Base-by-base conservation (phyloP, 1,140 invertebrate species). In the Leptoteleia sp. region DNA sequence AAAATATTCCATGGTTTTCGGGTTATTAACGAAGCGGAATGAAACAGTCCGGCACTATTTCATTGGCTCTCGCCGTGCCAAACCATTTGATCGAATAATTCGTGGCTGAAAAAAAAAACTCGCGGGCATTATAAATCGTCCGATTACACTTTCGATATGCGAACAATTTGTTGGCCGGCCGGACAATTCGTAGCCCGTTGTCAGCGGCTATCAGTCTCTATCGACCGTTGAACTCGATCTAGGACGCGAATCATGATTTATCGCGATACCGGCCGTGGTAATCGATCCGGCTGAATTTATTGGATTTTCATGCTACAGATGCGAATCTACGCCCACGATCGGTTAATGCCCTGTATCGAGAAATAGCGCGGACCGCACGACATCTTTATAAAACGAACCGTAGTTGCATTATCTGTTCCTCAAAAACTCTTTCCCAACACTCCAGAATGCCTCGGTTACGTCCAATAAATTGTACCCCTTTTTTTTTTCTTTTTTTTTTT, bases 251-350 rank as follows among this genome's bases (percentile, higher is more conserved):
- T 67, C 52, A 78, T 81, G 75, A 81, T 81, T 81, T 81, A 81
- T 81, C 75, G 75, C 70, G 73, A 81, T 80, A 73, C 73, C 77
- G 79, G 79, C 79, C 73, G 68, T 76, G 79, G 75, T 80, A 80
- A 80, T 81, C 75, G 79, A 81, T 81, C 79, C 37, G 64, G 13
- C 59, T 65, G 68, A 77, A 81, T 81, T 81, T 81, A 81, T 77
- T 77, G 75, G 79, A 65, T 77, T 77, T 81, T 81, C 79, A 81
- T 81, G 73, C 68, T 54, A 67, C 64, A 75, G 70, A 81, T 77
- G 68, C 68, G 73, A n/a, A 81, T 81, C 79, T 77, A 45, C 54
- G 70, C 75, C 70, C 67, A 78, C 71, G 76, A 81, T 75, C 70
- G 79, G 70, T 75, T 77, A 71, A 71, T 77, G 75, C 75, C 64